Evolutionary conservation across 2,888 invertebrate genomes (phyloP).

Genomic region (Macrosiphum euphorbiae): DNA sequence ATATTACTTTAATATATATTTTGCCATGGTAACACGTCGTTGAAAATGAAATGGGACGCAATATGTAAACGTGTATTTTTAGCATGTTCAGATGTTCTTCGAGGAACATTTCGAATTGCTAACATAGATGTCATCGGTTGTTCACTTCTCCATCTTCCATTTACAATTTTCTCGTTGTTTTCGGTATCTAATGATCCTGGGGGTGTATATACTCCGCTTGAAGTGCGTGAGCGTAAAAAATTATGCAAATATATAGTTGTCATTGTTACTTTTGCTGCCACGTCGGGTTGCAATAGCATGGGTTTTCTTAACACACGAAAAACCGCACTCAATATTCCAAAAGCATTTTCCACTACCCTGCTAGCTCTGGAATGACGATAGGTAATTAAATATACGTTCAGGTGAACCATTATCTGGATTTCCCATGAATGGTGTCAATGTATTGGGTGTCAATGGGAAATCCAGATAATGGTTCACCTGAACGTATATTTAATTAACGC

Average conservation of each 20-base stretch:
- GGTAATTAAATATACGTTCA: not conserved
- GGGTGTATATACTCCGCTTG: not conserved
- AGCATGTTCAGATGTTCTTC: not conserved
- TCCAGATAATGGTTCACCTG: too few relatives aligned
- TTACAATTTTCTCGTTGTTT: not conserved
- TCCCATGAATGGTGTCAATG: too few relatives aligned
- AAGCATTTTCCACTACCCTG: not conserved
- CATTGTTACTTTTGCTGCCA: not conserved
- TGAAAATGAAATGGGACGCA: not conserved
- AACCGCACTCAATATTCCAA: not conserved
- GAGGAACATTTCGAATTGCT: not conserved
- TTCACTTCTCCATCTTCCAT: not conserved
- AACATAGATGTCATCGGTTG: not conserved
- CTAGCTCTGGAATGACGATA: too few relatives aligned
- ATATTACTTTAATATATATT: not conserved
- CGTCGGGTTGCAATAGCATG: not conserved
- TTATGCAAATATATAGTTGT: constrained; percentile 1
- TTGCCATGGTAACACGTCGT: not conserved
- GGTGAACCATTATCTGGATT: not conserved
- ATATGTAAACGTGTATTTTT: not conserved
- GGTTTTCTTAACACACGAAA: not conserved
- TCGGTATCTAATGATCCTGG: not conserved
- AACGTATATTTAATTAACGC: too few relatives aligned
- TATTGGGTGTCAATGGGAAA: too few relatives aligned
- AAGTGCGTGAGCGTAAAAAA: not conserved